Conservation (phyloP, 2,797 vertebrate species). For the Smutsia temminckii region DNA sequence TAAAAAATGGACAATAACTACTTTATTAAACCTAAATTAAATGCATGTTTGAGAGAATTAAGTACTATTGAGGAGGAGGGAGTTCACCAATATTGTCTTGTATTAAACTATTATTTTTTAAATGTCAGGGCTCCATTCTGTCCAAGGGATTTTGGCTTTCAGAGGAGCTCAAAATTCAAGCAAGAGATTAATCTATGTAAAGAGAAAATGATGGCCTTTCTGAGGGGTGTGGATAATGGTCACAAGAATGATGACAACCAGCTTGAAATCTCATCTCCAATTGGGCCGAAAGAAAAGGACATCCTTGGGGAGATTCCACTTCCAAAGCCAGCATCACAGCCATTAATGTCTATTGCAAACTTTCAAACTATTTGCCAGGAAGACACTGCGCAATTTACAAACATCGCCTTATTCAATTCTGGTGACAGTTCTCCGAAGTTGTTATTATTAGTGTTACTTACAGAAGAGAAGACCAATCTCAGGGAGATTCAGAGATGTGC, state of each 20-base stretch:
- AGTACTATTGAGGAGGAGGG: conserved; percentile 13
- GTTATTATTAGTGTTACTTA: not conserved
- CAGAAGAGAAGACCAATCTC: not conserved
- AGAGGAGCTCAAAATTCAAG: conserved; percentile 46
- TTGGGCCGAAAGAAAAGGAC: conserved; percentile 37
- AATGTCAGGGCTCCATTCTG: conserved; percentile 5
- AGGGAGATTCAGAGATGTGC: not conserved
- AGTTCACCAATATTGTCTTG: conserved; percentile 44
- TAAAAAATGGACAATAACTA: conserved; percentile 78
- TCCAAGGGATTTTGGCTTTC: conserved; percentile 59
- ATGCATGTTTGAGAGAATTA: conserved; percentile 71
- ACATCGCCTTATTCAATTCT: not conserved
- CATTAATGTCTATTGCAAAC: not conserved
- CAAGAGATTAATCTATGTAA: conserved; percentile 13
- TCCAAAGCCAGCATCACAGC: not conserved
- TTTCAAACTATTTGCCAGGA: not conserved
- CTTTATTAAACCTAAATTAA: conserved; percentile 81
- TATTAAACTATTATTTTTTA: conserved; percentile 46
- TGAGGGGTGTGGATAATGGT: conserved; percentile 12
- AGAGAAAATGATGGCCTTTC: conserved; percentile 52
- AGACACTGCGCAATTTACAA: not conserved
- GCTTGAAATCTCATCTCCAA: conserved; percentile 38
- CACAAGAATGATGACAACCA: not conserved
- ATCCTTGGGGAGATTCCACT: not conserved
- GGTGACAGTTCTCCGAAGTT: not conserved